phyloP scores from a whole-genome alignment of 2,797 vertebrate genomes.

The Artibeus jamaicensis region DNA sequence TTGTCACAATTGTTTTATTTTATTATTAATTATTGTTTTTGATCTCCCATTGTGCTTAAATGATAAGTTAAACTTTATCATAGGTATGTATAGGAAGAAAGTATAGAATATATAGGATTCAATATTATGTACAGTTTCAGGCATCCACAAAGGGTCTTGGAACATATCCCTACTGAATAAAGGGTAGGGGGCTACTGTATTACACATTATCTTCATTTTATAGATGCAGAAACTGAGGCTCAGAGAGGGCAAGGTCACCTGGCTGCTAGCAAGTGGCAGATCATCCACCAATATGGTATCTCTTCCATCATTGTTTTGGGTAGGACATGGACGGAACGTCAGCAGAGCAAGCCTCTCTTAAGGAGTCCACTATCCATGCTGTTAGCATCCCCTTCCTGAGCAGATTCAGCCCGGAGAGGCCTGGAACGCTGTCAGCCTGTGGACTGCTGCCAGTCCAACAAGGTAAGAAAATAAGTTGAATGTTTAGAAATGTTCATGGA shows the following conservation, averaged over 20 bases:
- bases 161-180: neutral
- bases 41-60: neutral
- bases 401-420: neutral
- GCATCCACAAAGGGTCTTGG: neutral
- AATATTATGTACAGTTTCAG: neutral
- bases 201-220: neutral
- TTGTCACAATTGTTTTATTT: neutral
- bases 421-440: neutral
- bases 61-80: neutral
- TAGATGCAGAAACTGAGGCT: neutral
- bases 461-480: neutral
- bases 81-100: neutral
- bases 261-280: neutral
- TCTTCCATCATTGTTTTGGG: neutral
- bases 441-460: neutral
- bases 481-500: neutral
- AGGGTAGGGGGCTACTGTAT: neutral
- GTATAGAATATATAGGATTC: neutral
- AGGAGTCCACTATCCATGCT: neutral
- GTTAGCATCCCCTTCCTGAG: neutral
- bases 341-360: neutral
- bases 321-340: neutral
- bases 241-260: neutral
- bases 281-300: neutral
- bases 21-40: neutral